Conservation (phyloP, 2,113 vertebrate genomes). For the Rhodinocichla rosea region DNA sequence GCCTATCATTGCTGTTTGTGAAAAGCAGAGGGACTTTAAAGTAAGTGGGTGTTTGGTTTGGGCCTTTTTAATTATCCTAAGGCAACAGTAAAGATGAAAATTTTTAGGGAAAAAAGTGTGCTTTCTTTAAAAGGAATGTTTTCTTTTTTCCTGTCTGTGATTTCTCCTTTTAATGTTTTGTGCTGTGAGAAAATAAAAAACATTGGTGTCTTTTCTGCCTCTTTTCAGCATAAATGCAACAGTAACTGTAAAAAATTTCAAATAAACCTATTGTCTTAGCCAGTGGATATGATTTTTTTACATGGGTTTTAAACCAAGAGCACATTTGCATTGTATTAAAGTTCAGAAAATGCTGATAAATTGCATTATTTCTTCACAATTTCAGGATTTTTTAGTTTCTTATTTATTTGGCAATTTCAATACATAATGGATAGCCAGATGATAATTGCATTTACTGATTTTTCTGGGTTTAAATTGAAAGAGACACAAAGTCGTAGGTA, state of each 20-base stretch:
- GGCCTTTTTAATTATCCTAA: not conserved
- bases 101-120: not conserved
- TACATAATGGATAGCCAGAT: not conserved
- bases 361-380: not conserved
- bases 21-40: constrained; percentile 96
- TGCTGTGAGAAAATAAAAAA: not conserved
- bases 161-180: not conserved
- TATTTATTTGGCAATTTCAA: not conserved
- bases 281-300: not conserved
- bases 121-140: not conserved
- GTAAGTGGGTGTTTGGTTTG: constrained; percentile 56
- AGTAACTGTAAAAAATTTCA: not conserved
- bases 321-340: not conserved
- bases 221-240: not conserved
- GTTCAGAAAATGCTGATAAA: not conserved
- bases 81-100: not conserved
- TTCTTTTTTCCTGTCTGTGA: not conserved
- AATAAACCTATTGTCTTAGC: not conserved
- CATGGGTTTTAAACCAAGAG: not conserved
- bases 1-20: constrained; percentile 94
- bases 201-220: not conserved
- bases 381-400: not conserved
- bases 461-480: not conserved
- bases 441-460: not conserved
- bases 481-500: not conserved